Evolutionary conservation across 2,797 vertebrate genomes (phyloP).

Genomic region (Gobionotothen gibberifrons): DNA sequence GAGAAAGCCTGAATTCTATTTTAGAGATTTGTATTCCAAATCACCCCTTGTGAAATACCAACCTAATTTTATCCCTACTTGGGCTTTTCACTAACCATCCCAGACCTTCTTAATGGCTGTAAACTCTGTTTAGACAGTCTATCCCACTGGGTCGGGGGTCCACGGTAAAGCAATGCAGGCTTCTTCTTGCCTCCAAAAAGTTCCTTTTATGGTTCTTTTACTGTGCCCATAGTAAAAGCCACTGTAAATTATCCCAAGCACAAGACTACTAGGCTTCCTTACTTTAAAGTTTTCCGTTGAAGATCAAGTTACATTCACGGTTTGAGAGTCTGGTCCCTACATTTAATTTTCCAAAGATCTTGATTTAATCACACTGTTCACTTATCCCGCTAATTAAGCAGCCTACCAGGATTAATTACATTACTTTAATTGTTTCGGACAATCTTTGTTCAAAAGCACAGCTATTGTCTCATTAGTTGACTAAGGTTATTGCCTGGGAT

Average conservation of each 20-base stretch:
- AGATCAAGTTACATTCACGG: conserved; percentile 57
- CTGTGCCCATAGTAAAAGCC: conserved; percentile 68
- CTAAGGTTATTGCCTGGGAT: conserved; percentile 43
- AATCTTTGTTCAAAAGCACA: conserved; percentile 39
- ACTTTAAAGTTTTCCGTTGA: conserved; percentile 46
- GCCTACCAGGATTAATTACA: conserved; percentile 69
- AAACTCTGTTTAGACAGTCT: conserved; percentile 74
- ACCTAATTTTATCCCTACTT: conserved; percentile 82
- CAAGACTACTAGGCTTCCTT: conserved; percentile 37
- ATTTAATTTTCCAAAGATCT: conserved; percentile 3
- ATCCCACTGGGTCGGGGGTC: conserved; percentile 72
- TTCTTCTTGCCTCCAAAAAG: conserved; percentile 65
- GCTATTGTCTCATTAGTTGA: conserved; percentile 37
- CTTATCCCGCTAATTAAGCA: conserved; percentile 58
- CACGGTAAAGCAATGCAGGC: conserved; percentile 59
- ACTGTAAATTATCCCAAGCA: conserved; percentile 68
- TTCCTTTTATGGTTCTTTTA: conserved; percentile 80
- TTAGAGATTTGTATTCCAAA: conserved; percentile 73
- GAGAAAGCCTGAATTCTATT: conserved; percentile 78
- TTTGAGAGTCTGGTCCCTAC: conserved; percentile 8
- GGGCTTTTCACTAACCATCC: conserved; percentile 62
- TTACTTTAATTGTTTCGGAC: conserved; percentile 74
- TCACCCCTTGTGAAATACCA: conserved; percentile 76
- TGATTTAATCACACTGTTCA: conserved; percentile 49
- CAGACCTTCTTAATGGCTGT: conserved; percentile 73